Conservation (phyloP, 2,888 invertebrate species). For the Diaprepes abbreviatus region DNA sequence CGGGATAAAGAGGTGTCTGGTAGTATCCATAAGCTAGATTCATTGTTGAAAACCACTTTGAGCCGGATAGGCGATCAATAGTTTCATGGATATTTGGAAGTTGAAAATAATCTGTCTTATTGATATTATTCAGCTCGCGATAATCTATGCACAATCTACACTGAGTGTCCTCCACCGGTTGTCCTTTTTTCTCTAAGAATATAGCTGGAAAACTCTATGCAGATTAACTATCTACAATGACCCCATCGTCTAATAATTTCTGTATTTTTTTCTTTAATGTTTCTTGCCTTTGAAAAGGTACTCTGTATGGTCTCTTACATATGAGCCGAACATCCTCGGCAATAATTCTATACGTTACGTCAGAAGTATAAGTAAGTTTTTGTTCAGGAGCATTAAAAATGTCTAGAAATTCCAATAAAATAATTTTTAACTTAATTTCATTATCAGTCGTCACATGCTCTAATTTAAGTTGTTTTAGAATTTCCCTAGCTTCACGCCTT, state of each 20-base stretch:
- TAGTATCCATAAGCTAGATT: no score
- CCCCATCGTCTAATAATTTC: slow-evolving; percentile 17
- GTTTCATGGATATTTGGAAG: no score
- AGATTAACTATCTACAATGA: slow-evolving; percentile 48
- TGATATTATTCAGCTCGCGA: slow-evolving; percentile 47
- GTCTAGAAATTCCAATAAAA: neutral
- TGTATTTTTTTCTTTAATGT: slow-evolving; percentile 9
- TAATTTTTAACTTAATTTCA: neutral
- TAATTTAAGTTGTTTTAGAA: neutral
- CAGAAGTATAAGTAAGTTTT: no score
- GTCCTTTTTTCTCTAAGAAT: slow-evolving; percentile 56
- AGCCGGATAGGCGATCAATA: no score
- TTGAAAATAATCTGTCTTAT: slow-evolving; percentile 49
- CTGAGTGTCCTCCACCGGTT: slow-evolving; percentile 43
- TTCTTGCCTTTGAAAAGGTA: slow-evolving; percentile 21
- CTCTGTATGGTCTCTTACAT: slow-evolving; percentile 19
- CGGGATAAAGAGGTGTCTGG: no score
- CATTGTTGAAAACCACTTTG: no score
- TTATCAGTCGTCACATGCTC: no score
- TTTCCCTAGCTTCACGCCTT: neutral
- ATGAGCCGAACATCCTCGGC: slow-evolving; percentile 21
- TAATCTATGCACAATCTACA: no score
- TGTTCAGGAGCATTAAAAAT: neutral
- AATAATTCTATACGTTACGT: no score
- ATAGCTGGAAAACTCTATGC: slow-evolving; percentile 61